Evolutionary conservation across 2,888 invertebrate genomes (phyloP).

Genomic region (Trachelus tabidus): DNA sequence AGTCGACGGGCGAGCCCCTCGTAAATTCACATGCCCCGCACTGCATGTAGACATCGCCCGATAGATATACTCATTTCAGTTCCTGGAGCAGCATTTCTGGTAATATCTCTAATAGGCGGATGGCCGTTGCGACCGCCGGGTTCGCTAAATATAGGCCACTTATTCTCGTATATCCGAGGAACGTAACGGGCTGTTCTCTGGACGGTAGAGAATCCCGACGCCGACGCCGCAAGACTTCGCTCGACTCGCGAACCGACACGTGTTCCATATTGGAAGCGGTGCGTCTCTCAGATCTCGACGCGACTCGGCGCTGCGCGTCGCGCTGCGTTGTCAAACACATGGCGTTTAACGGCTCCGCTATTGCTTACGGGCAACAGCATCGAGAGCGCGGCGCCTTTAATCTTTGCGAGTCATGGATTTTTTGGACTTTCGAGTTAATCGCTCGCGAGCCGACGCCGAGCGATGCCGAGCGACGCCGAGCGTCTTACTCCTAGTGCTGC

Average conservation of each 20-base stretch:
- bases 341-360: conserved; percentile 59
- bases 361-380: conserved; percentile 45
- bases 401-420: conserved; percentile 47
- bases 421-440: conserved; percentile 45
- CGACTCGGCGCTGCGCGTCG: conserved; percentile 30
- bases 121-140: neutral
- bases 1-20: conserved; percentile 11
- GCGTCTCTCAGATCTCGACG: conserved; percentile 54
- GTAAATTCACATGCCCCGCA: neutral
- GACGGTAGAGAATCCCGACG: neutral
- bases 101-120: neutral
- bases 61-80: neutral
- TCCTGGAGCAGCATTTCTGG: neutral
- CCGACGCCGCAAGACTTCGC: conserved; percentile 7
- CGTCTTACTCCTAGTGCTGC: neutral
- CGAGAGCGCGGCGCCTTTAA: conserved; percentile 48
- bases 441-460: conserved; percentile 21
- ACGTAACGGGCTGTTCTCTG: neutral
- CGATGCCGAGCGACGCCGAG: neutral
- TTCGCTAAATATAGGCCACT: neutral
- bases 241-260: conserved; percentile 51
- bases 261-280: conserved; percentile 51
- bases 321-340: conserved; percentile 63
- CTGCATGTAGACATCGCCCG: neutral
- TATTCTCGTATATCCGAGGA: neutral